These are phyloP conservation scores for Stratiolaelaps scimitus DNA, from an alignment of 1,140 invertebrate species.

Conservation along the genomic window DNA sequence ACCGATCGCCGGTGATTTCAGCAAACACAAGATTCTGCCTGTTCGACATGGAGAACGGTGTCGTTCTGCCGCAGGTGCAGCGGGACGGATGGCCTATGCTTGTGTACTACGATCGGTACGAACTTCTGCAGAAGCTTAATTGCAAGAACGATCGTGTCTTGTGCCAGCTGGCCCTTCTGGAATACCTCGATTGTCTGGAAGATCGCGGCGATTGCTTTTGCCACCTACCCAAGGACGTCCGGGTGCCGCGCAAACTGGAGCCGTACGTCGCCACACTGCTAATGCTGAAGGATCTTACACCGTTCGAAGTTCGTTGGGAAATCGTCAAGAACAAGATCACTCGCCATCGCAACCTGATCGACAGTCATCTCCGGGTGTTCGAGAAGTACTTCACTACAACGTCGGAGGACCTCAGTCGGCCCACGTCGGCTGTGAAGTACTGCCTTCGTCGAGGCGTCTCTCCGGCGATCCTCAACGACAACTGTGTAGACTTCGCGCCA, in stretches of 20 bases:
- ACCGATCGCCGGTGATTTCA: constrained; percentile 13
- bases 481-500: constrained; percentile 18
- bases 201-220: constrained; percentile 24
- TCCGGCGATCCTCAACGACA: constrained; percentile 22
- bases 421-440: constrained; percentile 13
- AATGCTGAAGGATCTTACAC: constrained; percentile 23
- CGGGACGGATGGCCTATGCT: constrained; percentile 8
- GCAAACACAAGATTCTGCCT: constrained; percentile 17
- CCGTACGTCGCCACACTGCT: constrained; percentile 20
- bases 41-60: constrained; percentile 23
- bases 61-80: constrained; percentile 20
- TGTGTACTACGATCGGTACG: constrained; percentile 26
- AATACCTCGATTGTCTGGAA: constrained; percentile 27
- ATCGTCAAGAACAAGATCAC: constrained; percentile 27
- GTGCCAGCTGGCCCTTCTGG: constrained; percentile 26
- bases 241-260: constrained; percentile 17
- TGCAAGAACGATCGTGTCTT: constrained; percentile 27
- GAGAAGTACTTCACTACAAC: constrained; percentile 26
- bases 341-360: constrained; percentile 20
- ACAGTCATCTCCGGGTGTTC: constrained; percentile 12
- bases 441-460: constrained; percentile 2
- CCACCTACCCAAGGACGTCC: constrained; percentile 18
- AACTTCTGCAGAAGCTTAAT: constrained; percentile 25
- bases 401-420: constrained; percentile 8
- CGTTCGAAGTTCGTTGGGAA: constrained; percentile 27